These are phyloP conservation scores for Aphelenchoides bicaudatus DNA, from an alignment of 2,888 invertebrate genomes.

Conservation along the genomic window DNA sequence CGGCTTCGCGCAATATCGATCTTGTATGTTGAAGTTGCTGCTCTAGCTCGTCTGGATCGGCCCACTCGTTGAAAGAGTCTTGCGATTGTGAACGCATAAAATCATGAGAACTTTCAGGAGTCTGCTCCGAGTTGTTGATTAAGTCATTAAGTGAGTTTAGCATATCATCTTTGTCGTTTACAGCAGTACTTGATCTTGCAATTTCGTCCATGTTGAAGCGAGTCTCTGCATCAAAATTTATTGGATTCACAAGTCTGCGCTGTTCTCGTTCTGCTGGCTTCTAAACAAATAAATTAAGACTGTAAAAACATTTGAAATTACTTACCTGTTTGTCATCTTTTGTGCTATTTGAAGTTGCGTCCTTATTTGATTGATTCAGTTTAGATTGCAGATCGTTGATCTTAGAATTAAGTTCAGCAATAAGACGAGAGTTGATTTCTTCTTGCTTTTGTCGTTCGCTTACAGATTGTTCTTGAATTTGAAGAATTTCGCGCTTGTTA, in stretches of 20 bases:
- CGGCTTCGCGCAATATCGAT: conserved; percentile 66
- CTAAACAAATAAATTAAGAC: conserved; percentile 1
- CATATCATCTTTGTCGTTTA: not conserved
- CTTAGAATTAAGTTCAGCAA: not conserved
- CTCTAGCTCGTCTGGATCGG: conserved; percentile 26
- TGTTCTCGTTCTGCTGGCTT: no score
- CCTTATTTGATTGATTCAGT: not conserved
- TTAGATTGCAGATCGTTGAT: not conserved
- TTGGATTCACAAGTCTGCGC: not conserved
- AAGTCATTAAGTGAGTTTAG: conserved; percentile 3
- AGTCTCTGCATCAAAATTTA: conserved; percentile 2
- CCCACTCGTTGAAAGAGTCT: conserved; percentile 9
- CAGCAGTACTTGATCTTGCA: not conserved
- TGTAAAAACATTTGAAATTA: not conserved
- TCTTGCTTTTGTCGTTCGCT: conserved; percentile 15
- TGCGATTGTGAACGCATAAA: not conserved
- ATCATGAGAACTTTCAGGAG: not conserved
- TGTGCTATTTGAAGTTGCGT: not conserved
- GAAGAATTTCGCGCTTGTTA: conserved; percentile 12
- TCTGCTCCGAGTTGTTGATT: conserved; percentile 1
- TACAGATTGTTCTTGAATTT: no score
- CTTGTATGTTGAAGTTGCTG: conserved; percentile 37
- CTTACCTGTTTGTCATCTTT: not conserved
- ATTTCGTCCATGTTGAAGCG: not conserved
- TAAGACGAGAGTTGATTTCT: conserved; percentile 5